Evolutionary conservation across 2,113 vertebrate species (phyloP).

Genomic region (Platanista minor): DNA sequence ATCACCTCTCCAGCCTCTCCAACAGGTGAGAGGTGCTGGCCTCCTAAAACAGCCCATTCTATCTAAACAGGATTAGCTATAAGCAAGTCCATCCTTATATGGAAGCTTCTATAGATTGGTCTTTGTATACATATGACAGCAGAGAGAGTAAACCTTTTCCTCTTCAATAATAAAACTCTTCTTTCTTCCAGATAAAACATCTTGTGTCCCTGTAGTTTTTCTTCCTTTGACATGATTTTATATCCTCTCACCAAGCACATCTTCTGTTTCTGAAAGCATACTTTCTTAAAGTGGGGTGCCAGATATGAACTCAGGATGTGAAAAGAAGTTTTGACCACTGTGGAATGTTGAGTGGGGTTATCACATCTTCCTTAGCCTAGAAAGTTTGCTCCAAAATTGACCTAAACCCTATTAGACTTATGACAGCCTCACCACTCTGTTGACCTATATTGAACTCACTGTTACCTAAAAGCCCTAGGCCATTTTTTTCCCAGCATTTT

Average conservation of each 20-base stretch:
- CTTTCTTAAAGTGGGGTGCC: neutral
- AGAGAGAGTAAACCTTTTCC: neutral
- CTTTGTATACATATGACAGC: neutral
- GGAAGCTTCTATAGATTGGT: neutral
- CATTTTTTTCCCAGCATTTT: neutral
- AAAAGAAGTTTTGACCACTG: neutral
- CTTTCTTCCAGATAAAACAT: neutral
- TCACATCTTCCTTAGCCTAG: neutral
- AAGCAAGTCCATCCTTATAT: neutral
- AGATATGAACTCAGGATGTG: neutral
- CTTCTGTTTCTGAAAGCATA: conserved; percentile 4
- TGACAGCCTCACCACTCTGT: neutral
- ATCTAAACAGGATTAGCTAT: neutral
- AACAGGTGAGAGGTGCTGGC: neutral
- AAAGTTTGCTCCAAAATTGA: neutral
- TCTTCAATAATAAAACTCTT: neutral
- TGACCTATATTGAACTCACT: neutral
- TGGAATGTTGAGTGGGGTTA: neutral
- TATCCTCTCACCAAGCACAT: neutral
- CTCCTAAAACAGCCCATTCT: neutral
- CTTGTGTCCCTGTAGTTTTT: neutral
- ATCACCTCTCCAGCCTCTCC: neutral
- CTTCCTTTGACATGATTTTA: neutral
- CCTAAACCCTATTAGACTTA: neutral
- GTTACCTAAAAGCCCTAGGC: neutral